Evolutionary conservation across 2,797 vertebrate genomes (phyloP), one percentile per base, ranked within the genome.

Genomic region (Neosilurus hyrtlii): DNA sequence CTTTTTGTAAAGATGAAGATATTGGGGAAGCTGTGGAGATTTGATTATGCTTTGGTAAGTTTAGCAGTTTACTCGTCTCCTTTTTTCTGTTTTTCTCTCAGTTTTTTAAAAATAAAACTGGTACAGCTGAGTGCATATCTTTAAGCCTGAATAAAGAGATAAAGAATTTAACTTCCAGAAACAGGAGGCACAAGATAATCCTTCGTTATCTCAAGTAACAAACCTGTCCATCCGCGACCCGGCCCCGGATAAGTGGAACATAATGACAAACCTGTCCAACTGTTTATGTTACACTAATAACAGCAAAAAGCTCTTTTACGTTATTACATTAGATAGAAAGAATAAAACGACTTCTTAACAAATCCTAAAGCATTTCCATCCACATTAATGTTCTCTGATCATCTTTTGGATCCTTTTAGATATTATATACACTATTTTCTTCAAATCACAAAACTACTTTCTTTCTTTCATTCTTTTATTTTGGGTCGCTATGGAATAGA

Each of bases 1-100:
- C 86, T 67, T 81, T 73, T 90, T 83, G 84, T 91, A 66, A 93
- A 82, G 86, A 96, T 96, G 95, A 96, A 94, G 94, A 95, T 96
- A 84, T 95, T 96, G 49, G 83, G 94, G 87, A 92, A 91, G 43
- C 87, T 95, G 78, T 93, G 94, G 83, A 82, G 80, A 80, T 67
- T 82, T 59, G 68, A 74, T 51, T 94, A 88, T 70, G 88, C 91
- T 16, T 88, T 95, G 96, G 96, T 97, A 92, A 96, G 95, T 86
- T 83, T 16, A 43, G 18, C 24, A 51, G 26, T 63, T 49, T 56
- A 5, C 9, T 71, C 14, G 7, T 49, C 16, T n/a, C 5, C 1
- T 63, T 56, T 52, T 30, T 71, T 68, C 4, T 26, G 4, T 14
- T 22, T 18, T 1, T 56, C 8, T 54, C 24, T 30, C 24, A 10